Conservation (phyloP, 2,797 vertebrate species). For the Gallinago nigripennis region DNA sequence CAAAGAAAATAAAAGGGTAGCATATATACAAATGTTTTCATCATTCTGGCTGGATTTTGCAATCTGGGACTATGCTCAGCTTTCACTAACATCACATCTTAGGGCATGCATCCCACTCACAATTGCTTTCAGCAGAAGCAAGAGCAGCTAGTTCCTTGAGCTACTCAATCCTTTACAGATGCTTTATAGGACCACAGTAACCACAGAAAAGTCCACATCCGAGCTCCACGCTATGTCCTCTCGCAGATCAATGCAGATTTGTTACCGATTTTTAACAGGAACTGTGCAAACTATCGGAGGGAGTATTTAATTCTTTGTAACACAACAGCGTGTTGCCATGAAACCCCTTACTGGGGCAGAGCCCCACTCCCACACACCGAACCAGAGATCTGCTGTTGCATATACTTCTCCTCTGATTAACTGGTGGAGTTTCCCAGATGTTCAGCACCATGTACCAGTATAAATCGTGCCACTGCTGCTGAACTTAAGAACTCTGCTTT, state of each 20-base stretch:
- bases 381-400: not conserved
- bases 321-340: not conserved
- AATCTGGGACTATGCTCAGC: conserved; percentile 55
- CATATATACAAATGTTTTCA: conserved; percentile 69
- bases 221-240: not conserved
- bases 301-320: conserved; percentile 24
- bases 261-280: not conserved
- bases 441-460: not conserved
- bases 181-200: conserved; percentile 25
- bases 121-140: conserved; percentile 50
- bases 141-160: conserved; percentile 38
- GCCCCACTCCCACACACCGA: not conserved
- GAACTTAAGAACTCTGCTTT: not conserved
- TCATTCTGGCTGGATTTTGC: conserved; percentile 65
- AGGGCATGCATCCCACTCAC: conserved; percentile 45
- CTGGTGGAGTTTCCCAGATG: not conserved
- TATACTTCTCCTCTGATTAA: not conserved
- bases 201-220: conserved; percentile 13
- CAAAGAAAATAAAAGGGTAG: conserved; percentile 69
- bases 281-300: not conserved
- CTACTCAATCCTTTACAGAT: conserved; percentile 15
- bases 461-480: not conserved
- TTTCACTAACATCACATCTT: conserved; percentile 63
- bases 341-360: not conserved
- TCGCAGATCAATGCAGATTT: not conserved